phyloP scores from a whole-genome alignment of 2,888 invertebrate genomes.

The Hartigia nigra region DNA sequence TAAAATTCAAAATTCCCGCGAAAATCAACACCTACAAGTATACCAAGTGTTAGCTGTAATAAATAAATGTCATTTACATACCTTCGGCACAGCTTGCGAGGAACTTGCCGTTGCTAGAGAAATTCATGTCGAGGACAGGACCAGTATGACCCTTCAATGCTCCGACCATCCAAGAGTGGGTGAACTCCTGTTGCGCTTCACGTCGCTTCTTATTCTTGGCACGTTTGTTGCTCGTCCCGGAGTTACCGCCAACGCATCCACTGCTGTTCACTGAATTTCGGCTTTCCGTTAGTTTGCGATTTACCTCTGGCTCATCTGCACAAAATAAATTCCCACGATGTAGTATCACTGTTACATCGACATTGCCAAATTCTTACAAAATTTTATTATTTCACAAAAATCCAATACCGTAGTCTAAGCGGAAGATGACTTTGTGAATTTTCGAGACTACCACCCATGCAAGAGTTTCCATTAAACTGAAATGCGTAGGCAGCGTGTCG shows the following conservation, averaged over 20 bases:
- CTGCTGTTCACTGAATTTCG: background rate
- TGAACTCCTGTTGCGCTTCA: slow-evolving; percentile 57
- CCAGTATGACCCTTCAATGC: slow-evolving; percentile 87
- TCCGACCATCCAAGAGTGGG: slow-evolving; percentile 77
- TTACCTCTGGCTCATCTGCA: background rate
- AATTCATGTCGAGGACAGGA: slow-evolving; percentile 80
- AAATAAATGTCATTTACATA: slow-evolving; percentile 65
- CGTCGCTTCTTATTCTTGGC: slow-evolving; percentile 57
- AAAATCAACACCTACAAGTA: background rate
- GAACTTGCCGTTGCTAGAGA: slow-evolving; percentile 87
- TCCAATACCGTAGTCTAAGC: background rate
- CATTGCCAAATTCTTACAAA: background rate
- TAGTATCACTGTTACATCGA: background rate
- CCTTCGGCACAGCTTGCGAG: slow-evolving; percentile 87
- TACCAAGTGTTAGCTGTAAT: background rate
- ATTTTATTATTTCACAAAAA: background rate
- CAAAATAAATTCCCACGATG: background rate
- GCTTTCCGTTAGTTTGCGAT: background rate
- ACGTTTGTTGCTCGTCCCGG: slow-evolving; percentile 51
- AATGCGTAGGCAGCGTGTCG: background rate
- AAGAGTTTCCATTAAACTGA: background rate
- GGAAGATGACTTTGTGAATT: background rate
- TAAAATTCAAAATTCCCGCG: background rate
- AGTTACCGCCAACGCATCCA: background rate
- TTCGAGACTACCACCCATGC: background rate